Evolutionary conservation across 2,888 invertebrate genomes (phyloP).

Genomic region (Unio delphinus): DNA sequence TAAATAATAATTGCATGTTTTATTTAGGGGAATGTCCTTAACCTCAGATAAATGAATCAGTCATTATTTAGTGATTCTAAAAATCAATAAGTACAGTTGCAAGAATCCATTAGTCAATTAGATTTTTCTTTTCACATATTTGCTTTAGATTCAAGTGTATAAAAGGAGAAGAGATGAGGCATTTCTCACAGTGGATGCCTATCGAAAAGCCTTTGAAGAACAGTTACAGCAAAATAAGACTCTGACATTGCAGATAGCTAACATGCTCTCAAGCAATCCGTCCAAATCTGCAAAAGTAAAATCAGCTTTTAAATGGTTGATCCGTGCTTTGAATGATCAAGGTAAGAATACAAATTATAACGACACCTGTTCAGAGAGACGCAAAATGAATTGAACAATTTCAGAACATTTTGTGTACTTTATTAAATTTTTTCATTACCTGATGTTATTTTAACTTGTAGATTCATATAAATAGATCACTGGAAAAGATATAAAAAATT

Average conservation of each 20-base stretch:
- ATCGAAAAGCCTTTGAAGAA: slow-evolving; percentile 67
- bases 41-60: no score
- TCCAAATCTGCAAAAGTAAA: slow-evolving; percentile 46
- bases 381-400: no score
- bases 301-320: slow-evolving; percentile 58
- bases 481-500: no score
- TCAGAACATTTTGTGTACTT: no score
- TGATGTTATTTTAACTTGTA: no score
- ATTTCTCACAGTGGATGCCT: slow-evolving; percentile 62
- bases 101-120: neutral
- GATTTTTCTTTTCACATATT: neutral
- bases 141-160: slow-evolving; percentile 45
- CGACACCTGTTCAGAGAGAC: no score
- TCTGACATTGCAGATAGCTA: slow-evolving; percentile 49
- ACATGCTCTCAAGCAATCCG: slow-evolving; percentile 33
- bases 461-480: no score
- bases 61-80: neutral
- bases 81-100: neutral
- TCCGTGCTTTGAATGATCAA: slow-evolving; percentile 56
- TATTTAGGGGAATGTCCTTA: no score
- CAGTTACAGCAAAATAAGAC: slow-evolving; percentile 60
- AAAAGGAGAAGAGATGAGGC: slow-evolving; percentile 59
- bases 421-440: no score
- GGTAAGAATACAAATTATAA: slow-evolving; percentile 4
- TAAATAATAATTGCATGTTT: no score